Conservation (phyloP, 1,140 invertebrate species). For the Bombyx mori region DNA sequence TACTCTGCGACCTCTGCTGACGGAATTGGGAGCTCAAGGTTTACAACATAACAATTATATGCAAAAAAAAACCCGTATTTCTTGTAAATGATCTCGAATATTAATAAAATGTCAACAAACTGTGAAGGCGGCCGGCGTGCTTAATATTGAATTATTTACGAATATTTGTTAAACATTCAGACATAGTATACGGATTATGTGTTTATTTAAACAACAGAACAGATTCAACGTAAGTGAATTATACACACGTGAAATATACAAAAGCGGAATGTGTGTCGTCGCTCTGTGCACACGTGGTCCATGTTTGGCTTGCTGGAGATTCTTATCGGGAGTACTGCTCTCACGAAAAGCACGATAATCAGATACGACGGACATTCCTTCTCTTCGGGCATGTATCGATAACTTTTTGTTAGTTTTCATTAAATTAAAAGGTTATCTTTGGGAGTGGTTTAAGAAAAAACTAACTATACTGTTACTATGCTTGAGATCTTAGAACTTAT, state of each 20-base stretch:
- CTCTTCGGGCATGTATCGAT: too few species aligned
- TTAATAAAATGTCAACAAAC: slow-evolving; percentile 26
- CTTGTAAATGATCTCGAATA: slow-evolving; percentile 24
- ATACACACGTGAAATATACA: slow-evolving; percentile 9
- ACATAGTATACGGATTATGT: too few species aligned
- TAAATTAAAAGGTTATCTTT: too few species aligned
- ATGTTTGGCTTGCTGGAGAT: slow-evolving; percentile 6
- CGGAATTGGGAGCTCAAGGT: slow-evolving; percentile 31
- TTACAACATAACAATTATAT: slow-evolving; percentile 21
- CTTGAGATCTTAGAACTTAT: too few species aligned
- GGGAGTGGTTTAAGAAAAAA: too few species aligned
- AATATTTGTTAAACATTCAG: too few species aligned
- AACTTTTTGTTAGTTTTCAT: too few species aligned
- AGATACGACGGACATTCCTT: too few species aligned
- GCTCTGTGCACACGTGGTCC: slow-evolving; percentile 12
- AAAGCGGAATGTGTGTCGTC: slow-evolving; percentile 14
- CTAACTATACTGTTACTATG: too few species aligned
- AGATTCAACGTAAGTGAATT: neutral
- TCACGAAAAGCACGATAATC: too few species aligned
- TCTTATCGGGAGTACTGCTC: too few species aligned
- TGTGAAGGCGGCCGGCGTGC: slow-evolving; percentile 16
- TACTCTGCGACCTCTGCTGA: slow-evolving; percentile 36
- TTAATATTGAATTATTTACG: neutral
- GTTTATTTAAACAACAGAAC: too few species aligned
- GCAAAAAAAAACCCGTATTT: slow-evolving; percentile 33